Evolutionary conservation across 2,113 vertebrate genomes (phyloP), one percentile per base, ranked within the genome.

Genomic region (Apteryx mantelli): DNA sequence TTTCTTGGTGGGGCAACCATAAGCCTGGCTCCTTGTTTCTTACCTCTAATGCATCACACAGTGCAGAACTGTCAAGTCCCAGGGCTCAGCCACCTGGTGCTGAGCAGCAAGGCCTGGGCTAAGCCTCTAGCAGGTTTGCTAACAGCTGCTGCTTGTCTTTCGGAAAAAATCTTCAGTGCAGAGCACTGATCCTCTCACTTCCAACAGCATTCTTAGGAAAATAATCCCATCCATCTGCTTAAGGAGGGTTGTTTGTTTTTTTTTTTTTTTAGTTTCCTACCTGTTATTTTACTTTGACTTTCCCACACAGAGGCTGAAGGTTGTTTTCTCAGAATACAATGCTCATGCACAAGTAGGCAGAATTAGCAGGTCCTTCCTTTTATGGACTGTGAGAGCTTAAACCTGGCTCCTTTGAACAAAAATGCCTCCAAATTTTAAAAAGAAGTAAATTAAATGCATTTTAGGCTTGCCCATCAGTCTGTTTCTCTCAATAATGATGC

Each of bases 181-280:
- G 48, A 92, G 52, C 63, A 65, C 28, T 65, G n/a, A 79, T 36
- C 82, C 53, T 87, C 87, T 46, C 88, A 42, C 65, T 89, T 95
- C 55, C 56, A 84, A 38, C 50, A 77, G 75, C 26, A 48, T 69
- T 73, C 75, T n/a, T 90, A 70, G 77, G 73, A 77, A 77, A 34
- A 77, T 90, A 96, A 97, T 81, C 44, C 53, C 64, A 63, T 58
- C 88, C 91, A 86, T 89, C 75, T 93, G 75, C 60, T 58, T 69
- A 40, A 78, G 74, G 65, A 76, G 82, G 93, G 36, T 38, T 36
- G 36, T 38, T 38, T 38, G 7, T 71, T 46, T 48, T 48, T 48
- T 34, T 58, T 32, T 58, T 32, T 82, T 87, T 58, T 79, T 66
- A 66, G 64, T 32, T 32, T 86, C 68, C 55, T 88, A 74, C 63